Conservation (phyloP, 2,113 vertebrate genomes). For the Oncorhynchus kisutch region DNA sequence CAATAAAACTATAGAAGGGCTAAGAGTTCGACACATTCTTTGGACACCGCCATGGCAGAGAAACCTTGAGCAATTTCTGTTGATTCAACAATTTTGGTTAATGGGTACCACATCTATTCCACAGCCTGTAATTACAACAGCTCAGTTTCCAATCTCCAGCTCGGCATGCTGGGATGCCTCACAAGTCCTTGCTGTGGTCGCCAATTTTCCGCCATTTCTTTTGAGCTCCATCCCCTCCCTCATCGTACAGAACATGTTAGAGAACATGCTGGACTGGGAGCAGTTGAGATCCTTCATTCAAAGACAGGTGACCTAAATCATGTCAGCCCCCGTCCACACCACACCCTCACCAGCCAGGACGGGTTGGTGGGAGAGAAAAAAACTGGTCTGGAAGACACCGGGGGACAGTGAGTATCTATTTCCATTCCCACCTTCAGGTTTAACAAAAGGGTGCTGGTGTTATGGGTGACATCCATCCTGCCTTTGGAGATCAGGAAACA, state of each 20-base stretch:
- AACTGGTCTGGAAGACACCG: constrained; percentile 31
- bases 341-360: constrained; percentile 28
- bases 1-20: constrained; percentile 67
- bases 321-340: constrained; percentile 38
- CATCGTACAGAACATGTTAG: constrained; percentile 32
- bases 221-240: constrained; percentile 54
- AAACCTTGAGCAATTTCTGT: constrained; percentile 79
- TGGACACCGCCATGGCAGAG: constrained; percentile 73
- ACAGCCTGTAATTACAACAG: constrained; percentile 83
- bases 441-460: constrained; percentile 51
- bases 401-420: constrained; percentile 24
- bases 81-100: constrained; percentile 86
- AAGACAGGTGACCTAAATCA: constrained; percentile 72
- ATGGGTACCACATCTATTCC: constrained; percentile 83
- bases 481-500: constrained; percentile 59
- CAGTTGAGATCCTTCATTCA: constrained; percentile 39
- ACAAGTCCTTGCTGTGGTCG: constrained; percentile 71
- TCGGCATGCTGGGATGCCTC: constrained; percentile 72
- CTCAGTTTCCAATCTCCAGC: constrained; percentile 80
- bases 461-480: constrained; percentile 43
- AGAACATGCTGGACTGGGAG: constrained; percentile 48
- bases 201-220: constrained; percentile 80
- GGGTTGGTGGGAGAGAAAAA: constrained; percentile 46
- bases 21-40: constrained; percentile 73
- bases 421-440: constrained; percentile 58